A percentile compares a stretch with the other conserved stretches of the same genome.
These are phyloP conservation scores for Cyrtonyx montezumae DNA, from an alignment of 2,113 vertebrate genomes.

Conservation along the genomic window DNA sequence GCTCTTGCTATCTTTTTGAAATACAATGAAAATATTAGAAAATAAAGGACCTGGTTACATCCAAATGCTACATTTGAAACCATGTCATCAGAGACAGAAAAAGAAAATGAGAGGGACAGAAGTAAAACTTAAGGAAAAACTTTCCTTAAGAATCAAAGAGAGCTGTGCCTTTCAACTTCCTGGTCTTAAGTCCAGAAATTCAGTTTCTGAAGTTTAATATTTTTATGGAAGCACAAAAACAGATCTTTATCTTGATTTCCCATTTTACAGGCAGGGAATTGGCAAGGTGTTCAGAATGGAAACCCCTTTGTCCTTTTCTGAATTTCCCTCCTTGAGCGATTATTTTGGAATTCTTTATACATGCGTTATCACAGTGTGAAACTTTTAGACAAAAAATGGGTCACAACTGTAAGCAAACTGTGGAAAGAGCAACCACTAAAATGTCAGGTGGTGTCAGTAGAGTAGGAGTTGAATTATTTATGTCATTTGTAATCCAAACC, in stretches of 20 bases:
- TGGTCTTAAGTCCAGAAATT: background rate
- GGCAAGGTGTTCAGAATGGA: background rate
- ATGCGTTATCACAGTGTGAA: background rate
- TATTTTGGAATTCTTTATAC: background rate
- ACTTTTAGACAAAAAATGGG: background rate
- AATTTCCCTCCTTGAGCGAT: background rate
- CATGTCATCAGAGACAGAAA: background rate
- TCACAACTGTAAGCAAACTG: background rate
- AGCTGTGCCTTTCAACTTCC: background rate
- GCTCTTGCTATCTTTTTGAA: background rate
- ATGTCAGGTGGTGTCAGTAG: accelerated
- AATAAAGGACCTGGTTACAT: background rate
- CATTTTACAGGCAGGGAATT: background rate
- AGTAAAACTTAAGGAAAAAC: no score
- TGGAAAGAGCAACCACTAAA: background rate
- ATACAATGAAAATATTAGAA: background rate
- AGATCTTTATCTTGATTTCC: background rate
- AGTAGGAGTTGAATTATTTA: background rate
- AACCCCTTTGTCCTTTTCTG: accelerated
- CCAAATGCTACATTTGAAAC: background rate
- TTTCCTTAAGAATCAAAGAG: background rate
- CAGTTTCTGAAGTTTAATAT: background rate
- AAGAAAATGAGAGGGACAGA: background rate
- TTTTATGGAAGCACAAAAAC: background rate
- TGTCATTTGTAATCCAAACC: no score